Evolutionary conservation across 1,140 invertebrate species (phyloP), one percentile per base, ranked within the genome.

Genomic region (Eupeodes corollae): DNA sequence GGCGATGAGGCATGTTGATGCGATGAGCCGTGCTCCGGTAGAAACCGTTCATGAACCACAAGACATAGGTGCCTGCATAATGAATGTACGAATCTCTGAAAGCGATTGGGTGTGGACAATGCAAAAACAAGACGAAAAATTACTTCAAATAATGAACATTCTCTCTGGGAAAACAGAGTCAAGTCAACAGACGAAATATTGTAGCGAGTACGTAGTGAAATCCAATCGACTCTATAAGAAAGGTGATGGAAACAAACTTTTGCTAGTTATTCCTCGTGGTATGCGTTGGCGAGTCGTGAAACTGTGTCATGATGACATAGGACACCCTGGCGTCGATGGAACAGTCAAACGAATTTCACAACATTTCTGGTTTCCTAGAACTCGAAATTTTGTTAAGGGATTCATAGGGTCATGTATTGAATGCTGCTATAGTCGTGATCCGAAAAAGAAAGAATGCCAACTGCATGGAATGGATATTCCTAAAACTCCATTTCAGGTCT

Each of bases 381-480:
- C 13, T 12, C 21, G 31, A 26, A 33, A 32, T 8, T 13, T 44
- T 30, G 31, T 33, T 6, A 44, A 44, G 30, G 26, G 18, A 15
- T 44, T 19, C 14, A 33, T 44, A n/a, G 44, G 38, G n/a, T 14
- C 43, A 18, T 44, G 43, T 14, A 26, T 49, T 11, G 31, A 44
- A 15, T 44, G 47, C 30, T 38, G 41, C 15, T 44, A 15, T n/a
- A 13, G 15, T 14, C 21, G 31, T 12, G 16, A 34, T 6, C 15
- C 31, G 13, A 11, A 12, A 5, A n/a, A 14, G 6, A 65, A 42
- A 3, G 52, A 56, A 37, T 48, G 51, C 2, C 47, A 52, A 12
- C 35, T 58, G n/a, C 42, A 57, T 40, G 47, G 53, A 6, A 42
- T 58, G n/a, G 40, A 40, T 12, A 54, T 53, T 21, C 47, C 44